A percentile compares a stretch with the other conserved stretches of the same genome.
phyloP scores from a whole-genome alignment of 2,113 vertebrate genomes.

The Cebus imitator region DNA sequence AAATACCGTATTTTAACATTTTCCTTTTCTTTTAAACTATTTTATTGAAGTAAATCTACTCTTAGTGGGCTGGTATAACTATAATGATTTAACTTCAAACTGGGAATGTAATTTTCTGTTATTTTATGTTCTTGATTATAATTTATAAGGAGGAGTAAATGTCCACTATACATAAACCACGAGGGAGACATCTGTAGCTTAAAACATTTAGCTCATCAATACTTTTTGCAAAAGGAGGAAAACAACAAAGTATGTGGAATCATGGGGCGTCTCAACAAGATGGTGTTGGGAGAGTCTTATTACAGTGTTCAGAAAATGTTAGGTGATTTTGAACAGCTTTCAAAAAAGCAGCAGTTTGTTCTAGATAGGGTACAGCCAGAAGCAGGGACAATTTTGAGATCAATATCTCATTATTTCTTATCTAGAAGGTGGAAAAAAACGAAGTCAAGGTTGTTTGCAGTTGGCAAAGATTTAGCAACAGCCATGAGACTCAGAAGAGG shows the following conservation, averaged over 20 bases:
- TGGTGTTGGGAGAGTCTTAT: background rate
- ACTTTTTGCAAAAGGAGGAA: background rate
- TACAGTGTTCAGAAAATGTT: background rate
- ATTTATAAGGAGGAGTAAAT: background rate
- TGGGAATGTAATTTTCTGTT: background rate
- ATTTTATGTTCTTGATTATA: background rate
- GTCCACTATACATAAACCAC: background rate
- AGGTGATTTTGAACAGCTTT: background rate
- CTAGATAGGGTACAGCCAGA: background rate
- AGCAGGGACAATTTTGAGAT: background rate
- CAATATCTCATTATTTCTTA: background rate
- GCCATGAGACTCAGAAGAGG: background rate
- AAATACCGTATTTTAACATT: background rate
- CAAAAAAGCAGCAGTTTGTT: background rate
- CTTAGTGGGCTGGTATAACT: background rate
- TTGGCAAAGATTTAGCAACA: background rate
- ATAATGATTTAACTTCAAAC: background rate
- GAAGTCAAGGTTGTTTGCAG: background rate
- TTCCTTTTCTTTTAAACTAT: background rate
- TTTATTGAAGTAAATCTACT: background rate
- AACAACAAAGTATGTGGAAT: background rate
- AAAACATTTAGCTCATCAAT: background rate
- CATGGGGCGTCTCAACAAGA: background rate
- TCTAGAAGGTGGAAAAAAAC: background rate
- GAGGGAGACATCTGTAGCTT: background rate